A percentile compares a stretch with the other conserved stretches of the same genome.
phyloP scores from a whole-genome alignment of 2,888 invertebrate species.

The Ischnura elegans region DNA sequence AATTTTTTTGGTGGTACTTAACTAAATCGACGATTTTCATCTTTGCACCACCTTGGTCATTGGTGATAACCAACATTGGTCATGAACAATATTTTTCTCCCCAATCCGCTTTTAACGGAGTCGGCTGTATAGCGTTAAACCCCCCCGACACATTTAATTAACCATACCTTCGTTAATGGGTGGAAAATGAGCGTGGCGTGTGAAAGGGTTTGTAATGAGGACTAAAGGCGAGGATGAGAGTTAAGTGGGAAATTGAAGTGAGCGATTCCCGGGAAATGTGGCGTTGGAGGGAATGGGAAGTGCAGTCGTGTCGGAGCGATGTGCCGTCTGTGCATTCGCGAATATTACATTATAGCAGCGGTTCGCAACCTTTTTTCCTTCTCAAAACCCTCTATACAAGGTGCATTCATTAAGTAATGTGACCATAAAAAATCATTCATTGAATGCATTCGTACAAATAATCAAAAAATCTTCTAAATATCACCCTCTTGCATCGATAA shows the following conservation, averaged over 20 bases:
- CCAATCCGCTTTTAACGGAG: background rate
- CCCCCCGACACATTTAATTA: background rate
- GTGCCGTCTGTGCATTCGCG: too few species aligned
- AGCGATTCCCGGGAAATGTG: background rate
- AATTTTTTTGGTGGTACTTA: background rate
- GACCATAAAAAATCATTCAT: too few species aligned
- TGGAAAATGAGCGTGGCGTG: background rate
- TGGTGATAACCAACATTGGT: background rate
- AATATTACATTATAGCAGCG: too few species aligned
- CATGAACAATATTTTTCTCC: background rate
- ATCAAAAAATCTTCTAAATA: too few species aligned
- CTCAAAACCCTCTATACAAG: too few species aligned
- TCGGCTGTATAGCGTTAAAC: background rate
- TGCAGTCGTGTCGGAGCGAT: background rate
- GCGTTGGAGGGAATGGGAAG: background rate
- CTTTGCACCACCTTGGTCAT: background rate
- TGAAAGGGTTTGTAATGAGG: background rate
- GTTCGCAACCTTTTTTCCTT: too few species aligned
- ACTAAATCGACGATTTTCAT: background rate
- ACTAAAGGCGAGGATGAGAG: background rate
- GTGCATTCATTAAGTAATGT: background rate
- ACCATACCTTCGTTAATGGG: background rate
- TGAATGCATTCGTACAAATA: too few species aligned
- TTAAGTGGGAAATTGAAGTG: background rate
- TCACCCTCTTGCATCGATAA: too few species aligned